These are phyloP conservation scores for Tamandua tetradactyla DNA, from an alignment of 2,797 vertebrate species.

Conservation along the genomic window DNA sequence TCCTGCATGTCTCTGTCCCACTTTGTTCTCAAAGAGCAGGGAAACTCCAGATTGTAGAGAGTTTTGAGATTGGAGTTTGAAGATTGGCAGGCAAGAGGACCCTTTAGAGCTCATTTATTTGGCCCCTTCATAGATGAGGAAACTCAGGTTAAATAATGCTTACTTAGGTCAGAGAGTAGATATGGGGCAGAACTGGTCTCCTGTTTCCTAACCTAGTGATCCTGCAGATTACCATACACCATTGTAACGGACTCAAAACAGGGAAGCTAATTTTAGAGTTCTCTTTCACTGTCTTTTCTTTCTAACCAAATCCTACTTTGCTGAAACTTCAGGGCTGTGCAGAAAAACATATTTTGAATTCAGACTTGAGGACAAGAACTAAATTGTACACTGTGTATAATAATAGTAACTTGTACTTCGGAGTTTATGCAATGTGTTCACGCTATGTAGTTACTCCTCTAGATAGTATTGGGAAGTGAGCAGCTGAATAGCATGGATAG, in stretches of 20 bases:
- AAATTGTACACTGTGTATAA: not conserved
- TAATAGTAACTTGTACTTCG: not conserved
- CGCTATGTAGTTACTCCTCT: not conserved
- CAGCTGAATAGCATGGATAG: not conserved
- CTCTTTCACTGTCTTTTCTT: slow-evolving; percentile 38
- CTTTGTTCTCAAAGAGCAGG: not conserved
- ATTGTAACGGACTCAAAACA: not conserved
- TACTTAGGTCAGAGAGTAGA: not conserved
- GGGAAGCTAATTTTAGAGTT: not conserved
- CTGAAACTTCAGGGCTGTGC: not conserved
- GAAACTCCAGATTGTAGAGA: not conserved
- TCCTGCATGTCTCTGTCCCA: not conserved
- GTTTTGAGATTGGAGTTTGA: not conserved
- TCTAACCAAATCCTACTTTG: not conserved
- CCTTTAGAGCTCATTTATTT: not conserved
- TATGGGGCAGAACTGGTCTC: not conserved
- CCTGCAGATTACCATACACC: not conserved
- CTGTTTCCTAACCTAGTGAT: not conserved
- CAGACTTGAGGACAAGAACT: not conserved
- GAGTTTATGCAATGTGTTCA: not conserved
- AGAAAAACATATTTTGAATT: not conserved
- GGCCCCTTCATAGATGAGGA: not conserved
- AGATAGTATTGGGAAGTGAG: not conserved
- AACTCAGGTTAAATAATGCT: not conserved
- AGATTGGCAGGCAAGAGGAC: not conserved